These are phyloP conservation scores for Sinocyclocheilus rhinocerous DNA, from an alignment of 2,113 vertebrate genomes.

Conservation along the genomic window DNA sequence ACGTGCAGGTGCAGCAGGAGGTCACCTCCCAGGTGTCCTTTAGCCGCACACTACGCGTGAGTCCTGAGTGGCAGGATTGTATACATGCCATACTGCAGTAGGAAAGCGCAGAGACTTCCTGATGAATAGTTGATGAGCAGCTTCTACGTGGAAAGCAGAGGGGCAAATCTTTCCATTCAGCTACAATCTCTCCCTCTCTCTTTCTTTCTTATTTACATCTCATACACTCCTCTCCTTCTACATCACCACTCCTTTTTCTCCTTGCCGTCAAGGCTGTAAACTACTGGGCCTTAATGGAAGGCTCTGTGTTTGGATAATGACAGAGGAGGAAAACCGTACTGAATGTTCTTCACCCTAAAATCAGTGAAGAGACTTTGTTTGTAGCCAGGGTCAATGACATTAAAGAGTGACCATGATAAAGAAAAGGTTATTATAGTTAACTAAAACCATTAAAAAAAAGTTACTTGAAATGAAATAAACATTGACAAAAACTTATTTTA, in stretches of 20 bases:
- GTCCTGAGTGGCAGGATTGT: conserved; percentile 43
- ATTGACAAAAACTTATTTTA: too few relatives aligned
- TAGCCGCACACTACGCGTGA: conserved; percentile 49
- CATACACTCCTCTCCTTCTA: background rate
- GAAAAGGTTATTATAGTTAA: background rate
- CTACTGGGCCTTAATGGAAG: conserved; percentile 18
- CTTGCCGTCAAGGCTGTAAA: background rate
- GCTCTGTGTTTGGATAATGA: conserved; percentile 22
- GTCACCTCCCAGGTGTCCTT: conserved; percentile 62
- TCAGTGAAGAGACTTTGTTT: background rate
- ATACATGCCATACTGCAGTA: conserved; percentile 50
- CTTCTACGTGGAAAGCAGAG: conserved; percentile 50
- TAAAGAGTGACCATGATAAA: background rate
- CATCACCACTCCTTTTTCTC: background rate
- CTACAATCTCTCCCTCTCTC: conserved; percentile 32
- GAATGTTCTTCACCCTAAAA: background rate
- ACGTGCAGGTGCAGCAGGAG: conserved; percentile 43
- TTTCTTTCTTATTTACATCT: background rate
- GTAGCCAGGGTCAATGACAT: background rate
- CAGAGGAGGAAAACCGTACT: conserved; percentile 4
- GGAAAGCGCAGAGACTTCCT: conserved; percentile 44
- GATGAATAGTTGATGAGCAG: conserved; percentile 63
- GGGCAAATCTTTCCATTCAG: conserved; percentile 49
- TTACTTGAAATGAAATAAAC: too few relatives aligned
- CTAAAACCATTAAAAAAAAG: background rate